Conservation (phyloP, 2,113 vertebrate species). For the Kobus ellipsiprymnus region DNA sequence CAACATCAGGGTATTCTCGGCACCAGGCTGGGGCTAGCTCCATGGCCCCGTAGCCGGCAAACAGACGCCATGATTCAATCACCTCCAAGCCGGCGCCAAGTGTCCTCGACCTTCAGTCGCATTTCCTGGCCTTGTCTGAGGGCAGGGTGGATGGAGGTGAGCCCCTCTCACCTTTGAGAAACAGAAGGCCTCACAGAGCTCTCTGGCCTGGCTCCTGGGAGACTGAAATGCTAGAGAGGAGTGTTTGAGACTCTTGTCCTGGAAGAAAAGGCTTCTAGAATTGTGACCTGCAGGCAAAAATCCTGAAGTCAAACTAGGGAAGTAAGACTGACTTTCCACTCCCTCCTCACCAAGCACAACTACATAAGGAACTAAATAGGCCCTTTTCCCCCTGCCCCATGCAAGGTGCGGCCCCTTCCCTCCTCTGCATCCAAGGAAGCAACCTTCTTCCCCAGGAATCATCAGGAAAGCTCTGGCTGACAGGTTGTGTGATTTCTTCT, state of each 20-base stretch:
- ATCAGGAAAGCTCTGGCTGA: constrained; percentile 4
- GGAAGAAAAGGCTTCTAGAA: background rate
- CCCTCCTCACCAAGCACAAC: background rate
- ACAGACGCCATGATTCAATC: background rate
- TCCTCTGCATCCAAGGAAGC: background rate
- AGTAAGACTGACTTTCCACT: background rate
- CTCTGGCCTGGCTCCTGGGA: background rate
- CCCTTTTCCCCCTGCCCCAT: rapidly evolving
- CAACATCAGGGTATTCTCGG: background rate
- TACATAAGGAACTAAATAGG: background rate
- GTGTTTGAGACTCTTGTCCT: background rate
- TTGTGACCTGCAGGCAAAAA: background rate
- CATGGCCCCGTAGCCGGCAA: background rate
- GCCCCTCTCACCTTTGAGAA: background rate
- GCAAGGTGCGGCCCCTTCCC: background rate
- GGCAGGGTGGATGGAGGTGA: background rate
- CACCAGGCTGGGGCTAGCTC: background rate
- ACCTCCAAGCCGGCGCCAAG: background rate
- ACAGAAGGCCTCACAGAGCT: background rate
- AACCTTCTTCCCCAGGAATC: background rate
- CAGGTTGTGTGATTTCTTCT: constrained; percentile 49
- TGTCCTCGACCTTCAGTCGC: background rate
- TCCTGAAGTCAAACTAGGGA: background rate
- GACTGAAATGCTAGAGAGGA: background rate
- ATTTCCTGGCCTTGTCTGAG: constrained; percentile 17